A percentile compares a stretch with the other conserved stretches of the same genome.
Conservation (phyloP, 2,797 vertebrate genomes). For the Cygnus olor region DNA sequence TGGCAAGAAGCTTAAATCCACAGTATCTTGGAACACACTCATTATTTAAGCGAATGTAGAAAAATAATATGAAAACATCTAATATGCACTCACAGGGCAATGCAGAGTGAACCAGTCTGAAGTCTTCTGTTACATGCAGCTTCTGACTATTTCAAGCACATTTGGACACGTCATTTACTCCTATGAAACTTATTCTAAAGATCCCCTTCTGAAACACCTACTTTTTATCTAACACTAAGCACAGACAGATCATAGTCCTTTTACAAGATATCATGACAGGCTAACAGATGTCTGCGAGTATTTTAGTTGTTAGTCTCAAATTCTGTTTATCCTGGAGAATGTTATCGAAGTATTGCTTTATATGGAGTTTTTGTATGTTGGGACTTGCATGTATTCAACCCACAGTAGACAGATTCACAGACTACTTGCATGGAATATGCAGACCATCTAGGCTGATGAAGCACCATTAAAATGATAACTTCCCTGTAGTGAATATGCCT, state of each 20-base stretch:
- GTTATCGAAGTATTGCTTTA: not conserved
- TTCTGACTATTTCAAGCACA: not conserved
- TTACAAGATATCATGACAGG: not conserved
- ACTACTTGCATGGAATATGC: accelerated
- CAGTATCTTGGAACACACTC: not conserved
- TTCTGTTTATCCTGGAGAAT: not conserved
- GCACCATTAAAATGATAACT: not conserved
- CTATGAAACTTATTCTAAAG: not conserved
- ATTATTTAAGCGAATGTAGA: not conserved
- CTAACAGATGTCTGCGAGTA: not conserved
- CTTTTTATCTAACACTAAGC: not conserved
- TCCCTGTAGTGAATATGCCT: not conserved
- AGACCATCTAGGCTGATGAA: not conserved
- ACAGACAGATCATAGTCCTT: accelerated
- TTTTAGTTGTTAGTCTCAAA: not conserved
- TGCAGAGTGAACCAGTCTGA: not conserved
- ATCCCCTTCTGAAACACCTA: not conserved
- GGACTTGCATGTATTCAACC: not conserved
- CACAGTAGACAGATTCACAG: not conserved
- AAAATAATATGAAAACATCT: not conserved
- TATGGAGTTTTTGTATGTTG: not conserved
- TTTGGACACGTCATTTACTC: accelerated
- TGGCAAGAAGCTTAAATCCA: not conserved
- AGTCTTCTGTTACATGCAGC: not conserved
- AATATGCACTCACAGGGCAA: accelerated